Conservation (phyloP, 2,888 invertebrate genomes). For the Stenchaetothrips biformis region DNA sequence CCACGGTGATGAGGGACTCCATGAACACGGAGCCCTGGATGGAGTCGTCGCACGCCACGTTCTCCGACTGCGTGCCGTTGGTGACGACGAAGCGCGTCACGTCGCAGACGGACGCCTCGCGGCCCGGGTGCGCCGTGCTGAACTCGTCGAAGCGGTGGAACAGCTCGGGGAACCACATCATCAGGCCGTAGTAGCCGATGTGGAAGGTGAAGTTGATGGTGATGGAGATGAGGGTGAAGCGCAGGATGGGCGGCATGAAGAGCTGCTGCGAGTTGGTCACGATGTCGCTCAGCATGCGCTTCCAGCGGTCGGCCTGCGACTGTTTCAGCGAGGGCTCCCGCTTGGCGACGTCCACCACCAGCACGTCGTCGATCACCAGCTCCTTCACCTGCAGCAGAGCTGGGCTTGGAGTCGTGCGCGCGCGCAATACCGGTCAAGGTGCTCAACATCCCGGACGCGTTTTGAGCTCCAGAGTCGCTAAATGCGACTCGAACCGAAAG, state of each 20-base stretch:
- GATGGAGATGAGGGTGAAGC: slow-evolving; percentile 77
- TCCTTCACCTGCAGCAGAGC: slow-evolving; percentile 44
- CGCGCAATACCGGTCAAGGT: too few species aligned
- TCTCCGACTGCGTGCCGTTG: slow-evolving; percentile 57
- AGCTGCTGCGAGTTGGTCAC: slow-evolving; percentile 75
- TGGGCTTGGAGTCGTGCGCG: not conserved
- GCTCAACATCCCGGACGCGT: too few species aligned
- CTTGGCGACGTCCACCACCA: slow-evolving; percentile 41
- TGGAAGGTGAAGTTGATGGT: slow-evolving; percentile 90
- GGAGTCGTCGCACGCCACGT: slow-evolving; percentile 59
- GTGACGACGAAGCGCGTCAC: slow-evolving; percentile 73
- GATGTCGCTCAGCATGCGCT: slow-evolving; percentile 69
- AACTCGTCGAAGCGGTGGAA: slow-evolving; percentile 86
- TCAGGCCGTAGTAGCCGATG: slow-evolving; percentile 90
- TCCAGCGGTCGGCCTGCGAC: slow-evolving; percentile 40
- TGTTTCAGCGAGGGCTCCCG: slow-evolving; percentile 47
- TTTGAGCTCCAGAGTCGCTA: too few species aligned
- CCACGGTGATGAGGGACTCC: slow-evolving; percentile 81
- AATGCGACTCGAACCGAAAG: too few species aligned
- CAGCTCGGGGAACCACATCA: slow-evolving; percentile 97
- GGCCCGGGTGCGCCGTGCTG: slow-evolving; percentile 57
- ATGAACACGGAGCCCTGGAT: slow-evolving; percentile 76
- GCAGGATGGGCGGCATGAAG: slow-evolving; percentile 73
- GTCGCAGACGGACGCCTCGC: slow-evolving; percentile 46
- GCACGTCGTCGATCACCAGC: slow-evolving; percentile 45